A percentile compares a stretch with the other conserved stretches of the same genome.
phyloP scores from a whole-genome alignment of 1,140 invertebrate species.

The Phymastichus coffea region DNA sequence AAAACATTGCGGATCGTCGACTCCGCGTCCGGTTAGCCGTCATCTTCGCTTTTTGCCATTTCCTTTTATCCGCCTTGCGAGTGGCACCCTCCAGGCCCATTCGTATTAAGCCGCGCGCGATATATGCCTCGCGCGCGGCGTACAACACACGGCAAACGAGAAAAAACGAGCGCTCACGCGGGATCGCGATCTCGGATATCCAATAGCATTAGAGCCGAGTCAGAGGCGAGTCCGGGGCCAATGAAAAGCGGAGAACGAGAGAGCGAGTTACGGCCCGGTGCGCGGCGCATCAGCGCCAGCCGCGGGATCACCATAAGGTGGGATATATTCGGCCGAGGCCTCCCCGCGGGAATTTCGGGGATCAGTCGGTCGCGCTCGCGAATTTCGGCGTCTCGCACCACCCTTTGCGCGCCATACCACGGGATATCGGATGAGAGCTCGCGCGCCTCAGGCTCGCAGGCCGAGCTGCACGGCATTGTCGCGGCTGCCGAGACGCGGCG shows the following conservation, averaged over 20 bases:
- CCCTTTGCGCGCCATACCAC: too few species aligned
- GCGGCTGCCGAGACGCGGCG: too few species aligned
- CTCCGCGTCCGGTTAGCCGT: too few species aligned
- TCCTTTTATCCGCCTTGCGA: neutral
- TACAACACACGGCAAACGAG: slow-evolving; percentile 13
- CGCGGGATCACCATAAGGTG: slow-evolving; percentile 44
- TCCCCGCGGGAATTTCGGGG: slow-evolving; percentile 33
- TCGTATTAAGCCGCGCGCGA: slow-evolving; percentile 4
- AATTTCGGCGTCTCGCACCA: too few species aligned
- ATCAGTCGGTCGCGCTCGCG: slow-evolving; percentile 43
- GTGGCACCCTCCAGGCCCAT: too few species aligned
- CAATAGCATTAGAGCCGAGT: slow-evolving; percentile 34
- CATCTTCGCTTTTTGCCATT: neutral
- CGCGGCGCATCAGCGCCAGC: slow-evolving; percentile 1
- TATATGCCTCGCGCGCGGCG: too few species aligned
- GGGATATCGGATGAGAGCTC: too few species aligned
- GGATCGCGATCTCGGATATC: slow-evolving; percentile 26
- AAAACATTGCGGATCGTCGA: too few species aligned
- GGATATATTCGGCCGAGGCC: slow-evolving; percentile 34
- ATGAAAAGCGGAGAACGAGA: too few species aligned
- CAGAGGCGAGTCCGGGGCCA: slow-evolving; percentile 11
- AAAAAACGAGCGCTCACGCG: slow-evolving; percentile 20
- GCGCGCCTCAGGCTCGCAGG: too few species aligned
- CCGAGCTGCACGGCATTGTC: too few species aligned
- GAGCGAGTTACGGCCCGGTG: slow-evolving; percentile 17